These are phyloP conservation scores for Oryzias dopingdopingensis DNA, from an alignment of 2,797 vertebrate genomes.

Conservation along the genomic window DNA sequence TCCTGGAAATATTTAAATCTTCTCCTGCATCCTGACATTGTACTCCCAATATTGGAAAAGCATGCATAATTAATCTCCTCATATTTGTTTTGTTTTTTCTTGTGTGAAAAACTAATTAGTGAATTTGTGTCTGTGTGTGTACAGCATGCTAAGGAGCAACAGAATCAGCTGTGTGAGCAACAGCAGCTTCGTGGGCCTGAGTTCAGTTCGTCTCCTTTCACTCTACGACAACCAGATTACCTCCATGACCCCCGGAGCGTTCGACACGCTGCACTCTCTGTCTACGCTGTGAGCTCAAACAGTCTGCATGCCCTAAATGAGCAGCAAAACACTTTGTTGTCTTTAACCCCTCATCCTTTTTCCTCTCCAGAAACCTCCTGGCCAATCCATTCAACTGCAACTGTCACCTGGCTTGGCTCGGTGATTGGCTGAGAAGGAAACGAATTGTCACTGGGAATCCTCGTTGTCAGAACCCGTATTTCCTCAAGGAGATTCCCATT, in stretches of 20 bases:
- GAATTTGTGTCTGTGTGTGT: conserved; percentile 35
- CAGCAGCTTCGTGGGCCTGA: conserved; percentile 92
- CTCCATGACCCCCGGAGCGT: conserved; percentile 91
- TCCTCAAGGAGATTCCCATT: conserved; percentile 97
- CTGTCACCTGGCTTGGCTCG: conserved; percentile 95
- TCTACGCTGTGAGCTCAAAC: conserved; percentile 88
- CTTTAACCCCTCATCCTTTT: conserved; percentile 4
- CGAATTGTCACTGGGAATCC: conserved; percentile 97
- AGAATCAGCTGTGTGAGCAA: conserved; percentile 95
- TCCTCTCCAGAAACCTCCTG: conserved; percentile 86
- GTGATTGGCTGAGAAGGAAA: conserved; percentile 95
- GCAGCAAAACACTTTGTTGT: too few relatives aligned
- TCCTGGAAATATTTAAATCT: conserved; percentile 24
- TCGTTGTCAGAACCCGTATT: conserved; percentile 96
- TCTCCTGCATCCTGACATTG: conserved; percentile 6
- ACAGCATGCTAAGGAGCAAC: conserved; percentile 96
- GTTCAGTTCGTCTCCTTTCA: conserved; percentile 93
- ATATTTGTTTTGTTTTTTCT: conserved; percentile 3
- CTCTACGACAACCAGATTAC: conserved; percentile 98
- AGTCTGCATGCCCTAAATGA: too few relatives aligned
- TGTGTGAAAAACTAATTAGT: conserved; percentile 5
- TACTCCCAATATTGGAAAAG: conserved; percentile 4
- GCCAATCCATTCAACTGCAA: conserved; percentile 99
- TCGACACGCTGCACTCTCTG: conserved; percentile 92
- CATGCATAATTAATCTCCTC: conserved; percentile 15